Base-by-base conservation (phyloP, 2,888 invertebrate genomes). In the Rhamnusium bicolor region DNA sequence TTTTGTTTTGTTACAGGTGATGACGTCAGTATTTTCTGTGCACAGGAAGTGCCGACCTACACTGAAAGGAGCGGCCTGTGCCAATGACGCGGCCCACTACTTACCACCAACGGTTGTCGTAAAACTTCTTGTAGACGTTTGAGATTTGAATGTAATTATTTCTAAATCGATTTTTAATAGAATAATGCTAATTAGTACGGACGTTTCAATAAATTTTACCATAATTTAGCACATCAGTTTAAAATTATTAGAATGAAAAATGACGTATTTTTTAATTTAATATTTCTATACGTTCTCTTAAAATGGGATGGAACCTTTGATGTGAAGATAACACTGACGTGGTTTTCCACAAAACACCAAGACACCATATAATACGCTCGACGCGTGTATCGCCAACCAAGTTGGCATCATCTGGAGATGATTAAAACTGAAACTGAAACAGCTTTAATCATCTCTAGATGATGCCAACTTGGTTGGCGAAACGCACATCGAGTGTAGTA, bases 41-140 rank as follows among this genome's bases (percentile, higher is more conserved):
- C 84, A 86, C 86, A 86, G 86, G 86, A 86, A 86, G 85, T 86
- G 82, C 78, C 84, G 84, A 80, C 86, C 86, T 84, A 86, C 86
- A 84, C 86, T 74, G 75, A 77, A 80, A 85, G 86, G 86, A 85
- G 86, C 85, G 86, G 86, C 85, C 85, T 85, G 84, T 85, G 85
- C 85, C 85, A 85, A 85, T 84, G 85, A 77, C 79, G 82, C 84
- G 75, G 82, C 85, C 86, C 84, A 86, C 86, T 67, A 72, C 74
- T 47, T 18, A 72, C 77, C 76, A 77, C 75, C 75, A 77, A 77
- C 77, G 74, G 74, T 65, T 69, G 66, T 32, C 66, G 40, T 32
- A 74, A 65, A 71, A 68, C 69, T 68, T n/a, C 49, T 51, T 8
- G 16, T 65, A 54, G 40, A 67, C 56, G 53, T 53, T 54, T 46